Base-by-base conservation (phyloP, 2,113 vertebrate species). In the Chauna torquata region DNA sequence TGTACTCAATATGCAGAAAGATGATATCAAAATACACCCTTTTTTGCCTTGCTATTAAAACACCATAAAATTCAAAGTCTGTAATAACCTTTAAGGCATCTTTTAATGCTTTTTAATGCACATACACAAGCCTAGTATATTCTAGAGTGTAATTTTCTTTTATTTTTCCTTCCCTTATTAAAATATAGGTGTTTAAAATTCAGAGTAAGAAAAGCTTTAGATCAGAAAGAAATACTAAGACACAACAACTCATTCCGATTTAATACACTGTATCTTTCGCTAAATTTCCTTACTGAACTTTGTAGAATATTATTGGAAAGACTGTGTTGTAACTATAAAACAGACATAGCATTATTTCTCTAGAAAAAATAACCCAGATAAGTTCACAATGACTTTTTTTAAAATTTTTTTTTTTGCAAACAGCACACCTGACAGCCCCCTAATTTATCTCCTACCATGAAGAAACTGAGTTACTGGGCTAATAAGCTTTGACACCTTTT, bases 11-110 rank as follows among this genome's bases (percentile, higher is more conserved):
- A 82, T 87, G 44, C 75, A 79, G 77, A 90, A 88, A 76, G 45
- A 70, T 49, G 4, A 49, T 57, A 82, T 38, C 11, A 78, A 82
- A 85, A 86, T 71, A 64, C 14, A 78, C 59, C 40, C n/a, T 42
- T 85, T 95, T 96, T 75, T 84, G 75, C 28, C 86, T 90, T 95
- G n/a, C 20, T 87, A 36, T 91, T 94, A 86, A 90, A 95, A 68
- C 20, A 85, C 7, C 9, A 59, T 75, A 62, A 95, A 87, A 90
- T 70, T 28, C 74, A 83, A 95, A 91, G 32, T 52, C 79, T 93
- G 69, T 68, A 94, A 85, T 44, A 96, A 82, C 59, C 54, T 94
- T 92, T 94, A 82, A 79, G 82, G 44, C 38, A 94, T 72, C 17
- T 85, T 90, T 38, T 78, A 94, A 77, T 84, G 47, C 30, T 90